Evolutionary conservation across 2,113 vertebrate species (phyloP).

Genomic region (Vireo altiloquus): DNA sequence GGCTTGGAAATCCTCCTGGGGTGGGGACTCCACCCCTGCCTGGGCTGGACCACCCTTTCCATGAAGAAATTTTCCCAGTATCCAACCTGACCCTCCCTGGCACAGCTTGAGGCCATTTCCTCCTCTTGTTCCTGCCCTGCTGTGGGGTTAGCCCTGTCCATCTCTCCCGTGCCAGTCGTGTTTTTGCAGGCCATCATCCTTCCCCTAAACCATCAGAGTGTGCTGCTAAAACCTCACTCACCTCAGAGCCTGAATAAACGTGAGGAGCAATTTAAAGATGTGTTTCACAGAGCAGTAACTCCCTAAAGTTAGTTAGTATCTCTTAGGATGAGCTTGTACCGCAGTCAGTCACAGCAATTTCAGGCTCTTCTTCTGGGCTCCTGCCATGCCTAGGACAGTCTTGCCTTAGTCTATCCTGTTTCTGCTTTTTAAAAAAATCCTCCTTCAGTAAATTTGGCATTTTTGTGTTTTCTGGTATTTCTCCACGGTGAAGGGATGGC

Average conservation of each 20-base stretch:
- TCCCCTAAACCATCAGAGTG: not conserved
- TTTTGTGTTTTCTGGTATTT: not conserved
- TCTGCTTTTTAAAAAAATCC: not conserved
- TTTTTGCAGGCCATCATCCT: not conserved
- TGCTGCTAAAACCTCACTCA: not conserved
- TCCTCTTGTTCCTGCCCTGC: not conserved
- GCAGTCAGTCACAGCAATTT: not conserved
- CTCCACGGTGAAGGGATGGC: not conserved
- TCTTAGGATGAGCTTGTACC: not conserved
- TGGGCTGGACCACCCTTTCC: not conserved
- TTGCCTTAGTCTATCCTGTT: not conserved
- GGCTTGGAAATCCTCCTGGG: not conserved
- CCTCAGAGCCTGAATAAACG: not conserved
- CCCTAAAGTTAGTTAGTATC: not conserved
- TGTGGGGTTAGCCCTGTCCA: not conserved
- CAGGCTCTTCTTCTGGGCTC: accelerated
- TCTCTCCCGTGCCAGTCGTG: not conserved
- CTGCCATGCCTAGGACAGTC: not conserved
- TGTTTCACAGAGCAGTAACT: not conserved
- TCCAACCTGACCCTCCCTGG: not conserved
- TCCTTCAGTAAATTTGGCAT: not conserved
- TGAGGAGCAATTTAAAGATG: not conserved
- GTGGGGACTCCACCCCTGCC: accelerated
- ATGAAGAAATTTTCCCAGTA: not conserved
- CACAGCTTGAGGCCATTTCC: not conserved